Evolutionary conservation across 2,113 vertebrate species (phyloP).

Genomic region (Lamprologus lemairii): DNA sequence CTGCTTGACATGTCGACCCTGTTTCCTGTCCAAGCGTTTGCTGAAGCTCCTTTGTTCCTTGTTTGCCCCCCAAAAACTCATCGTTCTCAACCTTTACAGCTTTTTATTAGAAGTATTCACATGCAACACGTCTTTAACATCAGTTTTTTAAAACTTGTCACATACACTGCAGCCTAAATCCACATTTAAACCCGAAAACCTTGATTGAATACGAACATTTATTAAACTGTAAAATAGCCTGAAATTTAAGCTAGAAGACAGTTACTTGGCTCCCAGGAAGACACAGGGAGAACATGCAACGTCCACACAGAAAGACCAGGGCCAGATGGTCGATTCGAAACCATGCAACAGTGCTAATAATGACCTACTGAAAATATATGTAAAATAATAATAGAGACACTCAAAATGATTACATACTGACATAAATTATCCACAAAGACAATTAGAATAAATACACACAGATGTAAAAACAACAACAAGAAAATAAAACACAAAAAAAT

Average conservation of each 20-base stretch:
- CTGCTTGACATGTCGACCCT: neutral
- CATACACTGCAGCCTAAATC: neutral
- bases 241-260: neutral
- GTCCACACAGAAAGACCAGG: neutral
- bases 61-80: neutral
- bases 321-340: neutral
- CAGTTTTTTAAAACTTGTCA: neutral
- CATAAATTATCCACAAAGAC: neutral
- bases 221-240: neutral
- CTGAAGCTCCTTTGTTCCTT: neutral
- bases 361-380: neutral
- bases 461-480: neutral
- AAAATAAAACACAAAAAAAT: neutral
- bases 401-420: neutral
- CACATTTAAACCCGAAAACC: neutral
- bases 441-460: neutral
- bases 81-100: neutral
- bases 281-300: neutral
- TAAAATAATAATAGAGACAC: neutral
- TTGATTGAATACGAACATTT: neutral
- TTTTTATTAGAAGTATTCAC: neutral
- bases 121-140: neutral
- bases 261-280: neutral
- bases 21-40: neutral
- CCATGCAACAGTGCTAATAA: neutral